These are phyloP conservation scores for Sycobia sp. DNA, from an alignment of 1,140 invertebrate species.

Conservation along the genomic window DNA sequence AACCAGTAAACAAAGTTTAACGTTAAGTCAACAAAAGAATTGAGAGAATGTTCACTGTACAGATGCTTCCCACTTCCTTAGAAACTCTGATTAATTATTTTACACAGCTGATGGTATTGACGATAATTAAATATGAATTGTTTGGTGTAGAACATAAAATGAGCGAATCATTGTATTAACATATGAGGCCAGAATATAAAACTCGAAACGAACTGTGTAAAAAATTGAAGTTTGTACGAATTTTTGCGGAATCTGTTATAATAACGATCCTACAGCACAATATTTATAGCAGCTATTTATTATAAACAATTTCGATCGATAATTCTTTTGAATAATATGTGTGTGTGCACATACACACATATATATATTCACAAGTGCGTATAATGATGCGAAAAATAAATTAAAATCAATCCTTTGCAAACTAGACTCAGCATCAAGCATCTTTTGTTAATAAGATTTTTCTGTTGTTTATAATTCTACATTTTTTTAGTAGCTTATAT, in stretches of 20 bases:
- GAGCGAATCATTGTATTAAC: background rate
- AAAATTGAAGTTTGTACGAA: background rate
- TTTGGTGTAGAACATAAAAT: conserved; percentile 1
- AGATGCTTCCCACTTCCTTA: background rate
- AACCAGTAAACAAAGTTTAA: background rate
- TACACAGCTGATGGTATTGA: background rate
- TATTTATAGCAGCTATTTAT: conserved; percentile 13
- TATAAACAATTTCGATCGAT: background rate
- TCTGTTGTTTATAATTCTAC: background rate
- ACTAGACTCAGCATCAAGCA: conserved; percentile 9
- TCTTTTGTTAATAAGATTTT: background rate
- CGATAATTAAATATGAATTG: background rate
- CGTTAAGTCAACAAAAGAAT: conserved; percentile 19
- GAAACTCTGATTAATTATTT: conserved; percentile 1
- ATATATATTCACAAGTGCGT: too few relatives aligned
- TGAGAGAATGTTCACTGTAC: conserved; percentile 56
- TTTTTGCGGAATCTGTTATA: background rate
- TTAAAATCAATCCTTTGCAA: background rate
- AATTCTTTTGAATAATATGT: too few relatives aligned
- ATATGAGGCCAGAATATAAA: background rate
- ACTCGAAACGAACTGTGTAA: background rate
- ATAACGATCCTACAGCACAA: background rate
- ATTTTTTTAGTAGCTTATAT: background rate
- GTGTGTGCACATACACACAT: too few relatives aligned
- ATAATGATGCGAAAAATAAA: too few relatives aligned